Evolutionary conservation across 2,888 invertebrate genomes (phyloP).

Genomic region (Chironomus riparius): DNA sequence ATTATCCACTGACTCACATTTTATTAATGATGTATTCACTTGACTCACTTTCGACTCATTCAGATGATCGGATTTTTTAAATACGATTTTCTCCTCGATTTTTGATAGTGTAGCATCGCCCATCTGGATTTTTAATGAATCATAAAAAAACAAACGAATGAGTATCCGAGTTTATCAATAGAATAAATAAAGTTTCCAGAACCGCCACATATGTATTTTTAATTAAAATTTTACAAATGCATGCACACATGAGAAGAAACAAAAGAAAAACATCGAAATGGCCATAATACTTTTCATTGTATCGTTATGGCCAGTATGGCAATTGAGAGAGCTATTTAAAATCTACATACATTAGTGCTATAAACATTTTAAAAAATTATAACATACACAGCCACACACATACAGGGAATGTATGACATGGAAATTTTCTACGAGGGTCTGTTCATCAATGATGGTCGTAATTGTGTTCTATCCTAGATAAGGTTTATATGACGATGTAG

Average conservation of each 20-base stretch:
- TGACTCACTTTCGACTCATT: background rate
- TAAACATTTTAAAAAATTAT: too few species aligned
- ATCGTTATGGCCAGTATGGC: too few species aligned
- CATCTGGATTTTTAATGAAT: constrained; percentile 30
- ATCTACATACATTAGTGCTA: too few species aligned
- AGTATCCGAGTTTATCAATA: constrained; percentile 6
- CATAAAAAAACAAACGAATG: background rate
- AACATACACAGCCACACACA: too few species aligned
- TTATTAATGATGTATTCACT: background rate
- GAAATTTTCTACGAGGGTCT: too few species aligned
- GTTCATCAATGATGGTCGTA: too few species aligned
- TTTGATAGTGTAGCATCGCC: constrained; percentile 33
- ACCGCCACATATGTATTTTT: background rate
- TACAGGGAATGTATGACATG: too few species aligned
- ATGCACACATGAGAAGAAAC: background rate
- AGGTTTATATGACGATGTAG: too few species aligned
- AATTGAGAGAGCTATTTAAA: too few species aligned
- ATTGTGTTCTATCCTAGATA: too few species aligned
- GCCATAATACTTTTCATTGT: too few species aligned
- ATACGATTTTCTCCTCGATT: constrained; percentile 32
- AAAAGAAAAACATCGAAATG: too few species aligned
- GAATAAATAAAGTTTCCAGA: constrained; percentile 18
- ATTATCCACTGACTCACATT: background rate
- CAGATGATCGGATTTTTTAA: constrained; percentile 25
- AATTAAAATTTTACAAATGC: background rate